Base-by-base conservation (phyloP, 2,888 invertebrate genomes). In the Anoplius nigerrimus region DNA sequence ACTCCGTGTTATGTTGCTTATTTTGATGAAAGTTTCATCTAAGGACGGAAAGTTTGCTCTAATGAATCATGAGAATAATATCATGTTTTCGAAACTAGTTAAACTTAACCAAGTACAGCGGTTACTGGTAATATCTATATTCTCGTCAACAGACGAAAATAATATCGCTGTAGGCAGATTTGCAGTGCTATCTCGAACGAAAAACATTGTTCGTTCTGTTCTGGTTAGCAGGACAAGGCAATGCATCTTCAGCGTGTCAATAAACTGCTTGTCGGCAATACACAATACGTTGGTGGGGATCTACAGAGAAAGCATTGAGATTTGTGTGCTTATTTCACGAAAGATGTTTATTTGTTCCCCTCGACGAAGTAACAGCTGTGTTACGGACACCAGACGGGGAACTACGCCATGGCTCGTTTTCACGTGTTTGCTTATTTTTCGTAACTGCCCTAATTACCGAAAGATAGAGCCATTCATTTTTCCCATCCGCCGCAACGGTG, bases 401-500 rank as follows among this genome's bases (percentile, higher is more conserved):
- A 65, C 42, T 42, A 6, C 42, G 60, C 68, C 51, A 52, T 62
- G 43, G 56, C 56, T 69, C 69, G 66, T 51, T 69, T 67, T 68
- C 66, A 27, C 22, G 59, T 54, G 76, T 79, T 79, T 81, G 79
- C 80, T 85, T 83, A 82, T 85, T 83, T 79, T 76, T 75, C 72
- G 53, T 63, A 54, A 64, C 54, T 69, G 79, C 82, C 85, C 83
- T 87, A 86, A 87, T 87, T 86, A 84, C 84, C 74, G 74, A 86
- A 86, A 82, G 86, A 86, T 86, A 83, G 81, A 86, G 83, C 85
- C 79, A 82, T 84, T 78, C 79, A 79, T 85, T 84, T 82, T 77
- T 74, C 77, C 67, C 62, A 52, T 46, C 54, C 52, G 61, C 58
- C 67, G 63, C 34, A 55, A 52, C 56, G 62, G 48, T 22, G 24